Evolutionary conservation across 2,888 invertebrate genomes (phyloP).

Genomic region (Sarcophaga caerulescens): DNA sequence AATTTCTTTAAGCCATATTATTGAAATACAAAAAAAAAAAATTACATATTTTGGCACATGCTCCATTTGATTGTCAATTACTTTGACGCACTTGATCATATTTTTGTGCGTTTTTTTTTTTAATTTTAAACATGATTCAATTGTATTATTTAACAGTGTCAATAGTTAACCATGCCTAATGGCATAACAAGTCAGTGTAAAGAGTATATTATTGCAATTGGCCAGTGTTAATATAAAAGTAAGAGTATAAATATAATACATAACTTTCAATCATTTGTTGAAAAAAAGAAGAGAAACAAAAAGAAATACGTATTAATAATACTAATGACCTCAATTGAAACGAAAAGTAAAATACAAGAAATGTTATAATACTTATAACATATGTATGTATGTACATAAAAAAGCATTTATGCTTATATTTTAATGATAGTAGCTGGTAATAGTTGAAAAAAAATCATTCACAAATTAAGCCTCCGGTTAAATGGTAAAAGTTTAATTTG

Average conservation of each 20-base stretch:
- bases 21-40: constrained; percentile 16
- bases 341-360: background rate
- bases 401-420: no score
- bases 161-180: background rate
- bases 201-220: no score
- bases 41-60: constrained; percentile 32
- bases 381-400: no score
- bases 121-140: constrained; percentile 1
- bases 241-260: no score
- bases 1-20: constrained; percentile 28
- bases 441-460: no score
- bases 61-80: constrained; percentile 24
- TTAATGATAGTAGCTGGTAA: no score
- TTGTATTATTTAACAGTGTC: background rate
- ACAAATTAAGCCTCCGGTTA: no score
- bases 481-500: no score
- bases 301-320: background rate
- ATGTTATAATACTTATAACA: background rate
- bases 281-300: no score
- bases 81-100: constrained; percentile 8
- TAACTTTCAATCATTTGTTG: no score
- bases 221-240: no score
- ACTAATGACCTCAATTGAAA: constrained; percentile 48
- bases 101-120: background rate
- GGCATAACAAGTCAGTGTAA: no score